Conservation (phyloP, 2,797 vertebrate species). For the Hemitrygon akajei region DNA sequence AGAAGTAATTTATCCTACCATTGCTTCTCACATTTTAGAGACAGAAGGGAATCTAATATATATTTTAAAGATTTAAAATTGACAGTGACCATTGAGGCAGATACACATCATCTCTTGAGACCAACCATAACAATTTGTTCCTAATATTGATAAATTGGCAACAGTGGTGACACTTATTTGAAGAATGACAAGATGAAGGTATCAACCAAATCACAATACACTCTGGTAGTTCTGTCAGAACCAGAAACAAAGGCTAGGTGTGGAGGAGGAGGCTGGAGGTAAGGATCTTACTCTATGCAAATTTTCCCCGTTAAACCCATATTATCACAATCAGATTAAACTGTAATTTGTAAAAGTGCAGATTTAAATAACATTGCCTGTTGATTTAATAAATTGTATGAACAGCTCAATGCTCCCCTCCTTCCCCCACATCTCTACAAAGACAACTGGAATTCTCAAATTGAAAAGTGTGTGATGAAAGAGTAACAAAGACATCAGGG, state of each 20-base stretch:
- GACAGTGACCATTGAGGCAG: not conserved
- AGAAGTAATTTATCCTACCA: not conserved
- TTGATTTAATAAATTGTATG: not conserved
- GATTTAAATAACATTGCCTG: not conserved
- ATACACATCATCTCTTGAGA: not conserved
- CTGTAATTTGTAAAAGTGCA: not conserved
- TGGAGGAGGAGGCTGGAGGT: too few species aligned
- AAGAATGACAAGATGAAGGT: not conserved
- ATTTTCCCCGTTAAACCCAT: not conserved
- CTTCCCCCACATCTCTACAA: not conserved
- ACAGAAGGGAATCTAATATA: not conserved
- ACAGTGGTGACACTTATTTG: not conserved
- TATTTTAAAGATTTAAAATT: not conserved
- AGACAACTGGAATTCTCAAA: not conserved
- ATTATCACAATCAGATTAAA: not conserved
- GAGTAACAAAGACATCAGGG: not conserved
- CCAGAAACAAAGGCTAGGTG: not conserved
- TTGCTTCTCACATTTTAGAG: not conserved
- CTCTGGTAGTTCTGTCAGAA: too few species aligned
- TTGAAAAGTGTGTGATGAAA: not conserved
- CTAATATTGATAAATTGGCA: not conserved
- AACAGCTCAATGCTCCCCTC: not conserved
- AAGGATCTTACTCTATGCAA: not conserved
- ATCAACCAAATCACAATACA: not conserved
- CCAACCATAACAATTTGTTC: not conserved